Evolutionary conservation across 2,113 vertebrate genomes (phyloP).

Genomic region (Scalopus aquaticus): DNA sequence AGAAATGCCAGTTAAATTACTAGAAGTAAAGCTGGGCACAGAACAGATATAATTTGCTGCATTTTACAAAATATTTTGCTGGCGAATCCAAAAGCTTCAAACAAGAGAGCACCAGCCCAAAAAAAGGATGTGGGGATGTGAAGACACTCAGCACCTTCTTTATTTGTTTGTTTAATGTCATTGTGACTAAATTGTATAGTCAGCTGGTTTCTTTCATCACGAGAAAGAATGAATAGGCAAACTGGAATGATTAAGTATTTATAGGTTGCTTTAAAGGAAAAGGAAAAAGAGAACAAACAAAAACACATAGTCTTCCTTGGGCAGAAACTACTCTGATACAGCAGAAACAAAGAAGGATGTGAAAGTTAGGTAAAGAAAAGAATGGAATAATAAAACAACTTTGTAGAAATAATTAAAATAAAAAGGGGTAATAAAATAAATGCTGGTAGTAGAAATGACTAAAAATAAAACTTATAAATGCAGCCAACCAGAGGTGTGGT

Average conservation of each 20-base stretch:
- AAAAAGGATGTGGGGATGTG: background rate
- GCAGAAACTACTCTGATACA: background rate
- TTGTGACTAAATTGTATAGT: background rate
- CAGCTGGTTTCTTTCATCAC: background rate
- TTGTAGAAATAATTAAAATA: background rate
- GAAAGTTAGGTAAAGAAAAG: background rate
- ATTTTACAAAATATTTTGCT: slow-evolving; percentile 13
- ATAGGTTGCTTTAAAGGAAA: background rate
- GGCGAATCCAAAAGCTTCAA: background rate
- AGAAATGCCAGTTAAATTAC: background rate
- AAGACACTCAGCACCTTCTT: background rate
- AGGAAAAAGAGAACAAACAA: background rate
- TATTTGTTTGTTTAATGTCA: background rate
- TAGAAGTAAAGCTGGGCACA: background rate
- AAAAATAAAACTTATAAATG: background rate
- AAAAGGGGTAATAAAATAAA: background rate
- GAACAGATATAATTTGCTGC: background rate
- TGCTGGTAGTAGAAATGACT: background rate
- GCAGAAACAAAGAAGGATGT: background rate
- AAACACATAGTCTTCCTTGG: background rate
- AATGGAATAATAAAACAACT: background rate
- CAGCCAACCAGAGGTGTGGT: background rate
- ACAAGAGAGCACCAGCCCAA: background rate
- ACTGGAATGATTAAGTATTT: background rate
- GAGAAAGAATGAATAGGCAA: background rate